Evolutionary conservation across 2,888 invertebrate genomes (phyloP), one percentile per base, ranked within the genome.

Genomic region (Helobdella robusta): DNA sequence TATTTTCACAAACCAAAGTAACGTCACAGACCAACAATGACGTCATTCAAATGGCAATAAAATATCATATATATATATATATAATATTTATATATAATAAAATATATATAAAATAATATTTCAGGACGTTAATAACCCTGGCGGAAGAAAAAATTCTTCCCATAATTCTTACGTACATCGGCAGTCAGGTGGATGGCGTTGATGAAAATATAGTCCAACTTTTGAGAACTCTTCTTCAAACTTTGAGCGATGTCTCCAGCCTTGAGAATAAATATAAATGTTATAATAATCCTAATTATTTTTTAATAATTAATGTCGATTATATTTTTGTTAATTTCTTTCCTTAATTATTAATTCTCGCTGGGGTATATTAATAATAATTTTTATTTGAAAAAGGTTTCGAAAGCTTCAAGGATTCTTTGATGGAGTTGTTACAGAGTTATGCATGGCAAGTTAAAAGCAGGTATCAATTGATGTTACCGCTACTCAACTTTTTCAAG

Each of bases 101-200:
- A n/a, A n/a, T n/a, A n/a, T n/a, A n/a, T n/a, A n/a, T n/a, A n/a
- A n/a, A n/a, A n/a, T 28, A 30, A 6, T 6, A 4, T 30, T 8
- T 30, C 50, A 62, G 62, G 6, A 2, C 32, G 4, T 1, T 28
- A 15, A 6, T 50, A 20, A 5, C 18, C 3, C n/a, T 23, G 18
- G 36, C 60, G 30, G 28, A 56, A 25, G 35, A 40, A 20, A 20
- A 46, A 30, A 73, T 74, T n/a, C 59, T 75, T 46, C 65, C 72
- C 5, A 65, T 75, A 20, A 69, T 76, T 25, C 73, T 74, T 70
- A 65, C 73, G 48, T 72, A 75, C 68, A 72, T 74, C 71, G 77
- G 76, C 65, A 75, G 74, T 61, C 76, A 77, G 8, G 74, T 77
- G n/a, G 75, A 75, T 50, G 76, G 76, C 66, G 75, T 77, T 15